Percentiles rank a stretch among this genome's conserved stretches.
Conservation (phyloP, 2,888 invertebrate genomes). For the Agrilus biguttatus region DNA sequence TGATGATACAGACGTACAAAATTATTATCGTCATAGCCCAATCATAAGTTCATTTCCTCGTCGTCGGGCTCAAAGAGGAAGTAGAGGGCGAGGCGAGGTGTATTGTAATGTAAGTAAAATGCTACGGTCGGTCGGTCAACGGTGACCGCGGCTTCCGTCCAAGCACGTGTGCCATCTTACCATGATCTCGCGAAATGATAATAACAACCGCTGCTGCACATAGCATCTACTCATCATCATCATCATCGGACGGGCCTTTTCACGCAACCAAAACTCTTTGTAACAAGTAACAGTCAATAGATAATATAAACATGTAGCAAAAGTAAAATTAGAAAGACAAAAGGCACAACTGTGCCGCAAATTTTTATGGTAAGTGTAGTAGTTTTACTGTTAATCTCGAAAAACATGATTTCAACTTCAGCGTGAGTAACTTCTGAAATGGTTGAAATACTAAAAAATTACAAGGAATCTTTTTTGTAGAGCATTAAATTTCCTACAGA, state of each 20-base stretch:
- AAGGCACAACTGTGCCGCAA: too few species aligned
- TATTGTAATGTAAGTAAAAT: slow-evolving; percentile 15
- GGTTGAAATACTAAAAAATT: too few species aligned
- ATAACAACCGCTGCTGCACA: not conserved
- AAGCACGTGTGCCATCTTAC: slow-evolving; percentile 27
- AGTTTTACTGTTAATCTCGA: too few species aligned
- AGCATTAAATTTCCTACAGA: too few species aligned
- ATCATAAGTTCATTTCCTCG: slow-evolving; percentile 29
- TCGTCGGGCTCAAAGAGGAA: slow-evolving; percentile 18
- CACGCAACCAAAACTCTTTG: not conserved
- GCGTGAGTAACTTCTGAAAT: too few species aligned
- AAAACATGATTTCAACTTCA: too few species aligned
- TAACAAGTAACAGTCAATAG: not conserved
- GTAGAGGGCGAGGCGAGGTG: slow-evolving; percentile 20
- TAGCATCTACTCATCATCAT: not conserved
- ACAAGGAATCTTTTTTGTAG: too few species aligned
- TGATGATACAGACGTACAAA: slow-evolving; percentile 1
- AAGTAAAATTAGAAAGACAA: not conserved
- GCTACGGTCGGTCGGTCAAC: slow-evolving; percentile 26
- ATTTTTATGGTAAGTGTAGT: too few species aligned
- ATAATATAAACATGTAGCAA: too few species aligned
- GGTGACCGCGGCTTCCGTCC: slow-evolving; percentile 27
- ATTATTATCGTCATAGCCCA: slow-evolving; percentile 27
- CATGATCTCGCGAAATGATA: slow-evolving; percentile 10
- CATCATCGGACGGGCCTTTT: not conserved